phyloP scores from a whole-genome alignment of 2,888 invertebrate genomes.

The Nycteola revayana region DNA sequence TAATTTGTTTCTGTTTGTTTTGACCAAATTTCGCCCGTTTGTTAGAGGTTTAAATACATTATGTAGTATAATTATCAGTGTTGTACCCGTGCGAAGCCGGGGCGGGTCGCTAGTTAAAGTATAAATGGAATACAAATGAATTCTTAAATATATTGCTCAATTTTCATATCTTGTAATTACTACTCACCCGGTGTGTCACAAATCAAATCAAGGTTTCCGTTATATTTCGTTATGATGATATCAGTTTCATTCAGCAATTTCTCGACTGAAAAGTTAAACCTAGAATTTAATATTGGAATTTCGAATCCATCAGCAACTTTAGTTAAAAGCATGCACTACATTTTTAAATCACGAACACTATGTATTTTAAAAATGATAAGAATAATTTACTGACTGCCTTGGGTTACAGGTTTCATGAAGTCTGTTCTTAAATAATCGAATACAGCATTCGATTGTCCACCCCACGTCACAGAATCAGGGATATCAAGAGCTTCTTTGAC shows the following conservation, averaged over 20 bases:
- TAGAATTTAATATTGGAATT: too few species aligned
- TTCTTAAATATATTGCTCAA: background rate
- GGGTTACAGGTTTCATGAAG: constrained; percentile 91
- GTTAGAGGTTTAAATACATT: too few species aligned
- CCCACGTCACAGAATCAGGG: constrained; percentile 85
- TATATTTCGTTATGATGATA: constrained; percentile 86
- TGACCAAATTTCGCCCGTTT: too few species aligned
- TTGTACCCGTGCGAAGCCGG: too few species aligned
- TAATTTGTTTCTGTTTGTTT: too few species aligned
- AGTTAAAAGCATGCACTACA: background rate
- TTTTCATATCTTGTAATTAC: too few species aligned
- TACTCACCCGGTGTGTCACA: constrained; percentile 89
- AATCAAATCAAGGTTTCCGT: constrained; percentile 92
- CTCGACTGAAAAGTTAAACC: constrained; percentile 82
- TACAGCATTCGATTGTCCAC: constrained; percentile 81
- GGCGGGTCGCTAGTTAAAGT: too few species aligned
- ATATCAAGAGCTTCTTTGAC: constrained; percentile 86
- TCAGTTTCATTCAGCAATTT: constrained; percentile 85
- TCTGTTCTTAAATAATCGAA: constrained; percentile 83
- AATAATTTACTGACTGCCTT: constrained; percentile 71
- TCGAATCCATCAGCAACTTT: background rate
- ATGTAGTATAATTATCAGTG: too few species aligned
- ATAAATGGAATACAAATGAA: too few species aligned
- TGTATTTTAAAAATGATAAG: background rate
- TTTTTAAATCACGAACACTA: background rate